These are phyloP conservation scores for Xyrichtys novacula DNA, from an alignment of 2,797 vertebrate species.

Conservation along the genomic window DNA sequence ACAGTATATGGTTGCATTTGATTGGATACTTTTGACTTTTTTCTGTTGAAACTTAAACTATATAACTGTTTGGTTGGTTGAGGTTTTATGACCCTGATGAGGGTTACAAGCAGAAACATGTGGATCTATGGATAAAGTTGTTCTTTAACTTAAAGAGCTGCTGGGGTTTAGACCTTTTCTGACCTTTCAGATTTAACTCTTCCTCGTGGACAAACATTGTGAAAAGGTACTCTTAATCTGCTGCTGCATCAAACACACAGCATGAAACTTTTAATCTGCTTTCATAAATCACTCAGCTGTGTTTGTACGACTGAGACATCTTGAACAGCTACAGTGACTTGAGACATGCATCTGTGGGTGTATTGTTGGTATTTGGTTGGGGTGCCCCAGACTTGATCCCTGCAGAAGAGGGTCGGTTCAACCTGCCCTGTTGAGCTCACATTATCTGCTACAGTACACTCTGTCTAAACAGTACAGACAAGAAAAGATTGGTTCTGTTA, in stretches of 20 bases:
- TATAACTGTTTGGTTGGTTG: too few species aligned
- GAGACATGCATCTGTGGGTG: conserved; percentile 7
- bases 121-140: too few species aligned
- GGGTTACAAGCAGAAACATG: too few species aligned
- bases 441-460: conserved; percentile 45
- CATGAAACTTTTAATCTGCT: not conserved
- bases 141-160: too few species aligned
- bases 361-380: conserved; percentile 28
- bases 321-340: not conserved
- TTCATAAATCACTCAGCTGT: not conserved
- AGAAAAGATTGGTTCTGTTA: conserved; percentile 39
- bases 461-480: conserved; percentile 40
- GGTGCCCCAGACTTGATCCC: conserved; percentile 26
- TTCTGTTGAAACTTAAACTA: too few species aligned
- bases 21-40: too few species aligned
- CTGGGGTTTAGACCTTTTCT: too few species aligned
- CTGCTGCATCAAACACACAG: not conserved
- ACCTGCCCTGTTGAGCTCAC: conserved; percentile 40
- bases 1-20: too few species aligned
- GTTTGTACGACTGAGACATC: not conserved
- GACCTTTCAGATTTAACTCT: not conserved
- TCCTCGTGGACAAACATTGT: not conserved
- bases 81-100: too few species aligned
- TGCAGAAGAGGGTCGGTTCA: conserved; percentile 29
- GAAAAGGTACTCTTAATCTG: not conserved